Base-by-base conservation (phyloP, 2,888 invertebrate genomes). In the Tinea trinotella region DNA sequence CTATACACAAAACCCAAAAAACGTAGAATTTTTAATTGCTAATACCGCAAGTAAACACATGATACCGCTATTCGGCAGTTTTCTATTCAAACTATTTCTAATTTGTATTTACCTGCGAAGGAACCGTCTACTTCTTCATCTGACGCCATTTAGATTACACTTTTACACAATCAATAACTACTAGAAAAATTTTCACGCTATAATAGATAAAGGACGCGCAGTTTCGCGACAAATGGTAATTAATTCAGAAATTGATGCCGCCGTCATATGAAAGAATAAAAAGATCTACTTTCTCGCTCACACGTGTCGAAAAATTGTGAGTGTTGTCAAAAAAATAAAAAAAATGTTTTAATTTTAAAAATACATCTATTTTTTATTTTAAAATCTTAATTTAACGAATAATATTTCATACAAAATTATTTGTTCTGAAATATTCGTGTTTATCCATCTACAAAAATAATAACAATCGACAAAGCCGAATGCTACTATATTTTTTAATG, bases 41-140 rank as follows among this genome's bases (percentile, higher is more conserved):
- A 67, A 72, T 66, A 78, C 85, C 85, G 84, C 85, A 87, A 81
- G 87, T 87, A 87, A 87, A 87, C 87, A 87, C 85, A 85, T 83
- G 85, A 86, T 86, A 86, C 86, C 85, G 86, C 86, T 87, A 86
- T 84, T 81, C 85, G 82, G 52, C 84, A 83, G 84, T 87, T 86
- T 81, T 81, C 85, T 86, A 86, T 83, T 85, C 84, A 85, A 82
- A 78, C 84, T 85, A 66, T 76, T 71, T 70, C 77, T 80, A 81
- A 74, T 73, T 64, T 71, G 67, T 70, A 83, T 91, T 93, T 88
- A 94, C 95, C 94, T 88, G 93, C 93, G 74, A 91, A 92, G 76
- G 91, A 92, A 76, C 94, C 95, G 70, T 94, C 94, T 76, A 94
- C 91, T 85, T 94, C 94, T 73, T 94, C 94, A 70, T 94, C 94